Conservation (phyloP, 2,888 invertebrate genomes). For the Megamerina dolium region DNA sequence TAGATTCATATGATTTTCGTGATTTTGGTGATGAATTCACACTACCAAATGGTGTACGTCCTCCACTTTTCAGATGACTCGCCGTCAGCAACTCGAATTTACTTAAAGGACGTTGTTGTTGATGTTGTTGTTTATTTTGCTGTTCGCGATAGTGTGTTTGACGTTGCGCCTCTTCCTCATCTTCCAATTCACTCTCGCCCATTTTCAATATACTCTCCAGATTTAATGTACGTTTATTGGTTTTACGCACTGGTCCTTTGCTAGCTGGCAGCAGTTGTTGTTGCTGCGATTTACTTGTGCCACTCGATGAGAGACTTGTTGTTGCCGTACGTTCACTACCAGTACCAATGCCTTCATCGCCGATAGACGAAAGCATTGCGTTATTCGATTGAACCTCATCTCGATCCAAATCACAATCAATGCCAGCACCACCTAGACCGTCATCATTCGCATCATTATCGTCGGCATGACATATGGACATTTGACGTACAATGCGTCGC, state of each 20-base stretch:
- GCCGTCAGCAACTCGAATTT: slow-evolving; percentile 37
- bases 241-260: slow-evolving; percentile 31
- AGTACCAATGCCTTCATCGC: slow-evolving; percentile 22
- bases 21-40: slow-evolving; percentile 33
- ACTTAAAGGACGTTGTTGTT: slow-evolving; percentile 20
- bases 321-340: slow-evolving; percentile 23
- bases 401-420: slow-evolving; percentile 11
- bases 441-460: slow-evolving; percentile 22
- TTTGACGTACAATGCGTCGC: slow-evolving; percentile 40
- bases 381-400: slow-evolving; percentile 24
- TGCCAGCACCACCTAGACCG: slow-evolving; percentile 1
- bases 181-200: slow-evolving; percentile 50
- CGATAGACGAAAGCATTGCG: slow-evolving; percentile 12
- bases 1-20: slow-evolving; percentile 30
- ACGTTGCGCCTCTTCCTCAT: slow-evolving; percentile 41
- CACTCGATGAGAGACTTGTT: slow-evolving; percentile 20
- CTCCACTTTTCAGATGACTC: slow-evolving; percentile 12
- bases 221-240: slow-evolving; percentile 41
- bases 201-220: slow-evolving; percentile 45
- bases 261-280: slow-evolving; percentile 4
- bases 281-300: not conserved
- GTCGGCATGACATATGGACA: slow-evolving; percentile 36
- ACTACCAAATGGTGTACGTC: slow-evolving; percentile 24
- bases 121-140: slow-evolving; percentile 5
- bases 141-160: not conserved